These are phyloP conservation scores for Synanthedon formicaeformis DNA, from an alignment of 2,888 invertebrate genomes.

Conservation along the genomic window DNA sequence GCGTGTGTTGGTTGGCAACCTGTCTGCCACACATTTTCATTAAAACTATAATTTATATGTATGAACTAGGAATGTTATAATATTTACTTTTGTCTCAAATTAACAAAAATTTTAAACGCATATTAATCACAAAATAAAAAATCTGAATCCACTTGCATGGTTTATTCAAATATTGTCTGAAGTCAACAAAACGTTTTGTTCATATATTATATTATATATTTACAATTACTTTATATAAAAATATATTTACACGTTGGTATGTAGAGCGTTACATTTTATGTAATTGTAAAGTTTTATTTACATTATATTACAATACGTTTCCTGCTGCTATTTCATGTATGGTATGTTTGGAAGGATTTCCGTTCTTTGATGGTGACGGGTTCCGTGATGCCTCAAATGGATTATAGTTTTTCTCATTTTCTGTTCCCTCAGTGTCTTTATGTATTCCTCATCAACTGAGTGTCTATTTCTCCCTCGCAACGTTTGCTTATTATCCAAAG, in stretches of 20 bases:
- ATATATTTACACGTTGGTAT: conserved; percentile 43
- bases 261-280: neutral
- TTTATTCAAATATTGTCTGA: conserved; percentile 32
- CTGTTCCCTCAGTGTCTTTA: conserved; percentile 49
- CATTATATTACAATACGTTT: conserved; percentile 22
- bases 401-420: conserved; percentile 55
- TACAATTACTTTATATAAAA: conserved; percentile 37
- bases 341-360: conserved; percentile 46
- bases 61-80: too few relatives aligned
- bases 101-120: too few relatives aligned
- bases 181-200: conserved; percentile 37
- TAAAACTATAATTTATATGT: too few relatives aligned
- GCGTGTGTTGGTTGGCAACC: too few relatives aligned
- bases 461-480: conserved; percentile 33
- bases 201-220: conserved; percentile 16
- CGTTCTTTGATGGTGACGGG: conserved; percentile 49
- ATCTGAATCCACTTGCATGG: conserved; percentile 8
- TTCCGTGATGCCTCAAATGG: conserved; percentile 58
- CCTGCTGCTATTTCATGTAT: conserved; percentile 42
- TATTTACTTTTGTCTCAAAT: too few relatives aligned
- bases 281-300: conserved; percentile 14
- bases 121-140: conserved; percentile 1
- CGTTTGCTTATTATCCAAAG: conserved; percentile 26
- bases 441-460: conserved; percentile 47
- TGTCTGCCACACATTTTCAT: too few relatives aligned